Evolutionary conservation across 2,888 invertebrate species (phyloP).

Genomic region (Marronus borbonicus): DNA sequence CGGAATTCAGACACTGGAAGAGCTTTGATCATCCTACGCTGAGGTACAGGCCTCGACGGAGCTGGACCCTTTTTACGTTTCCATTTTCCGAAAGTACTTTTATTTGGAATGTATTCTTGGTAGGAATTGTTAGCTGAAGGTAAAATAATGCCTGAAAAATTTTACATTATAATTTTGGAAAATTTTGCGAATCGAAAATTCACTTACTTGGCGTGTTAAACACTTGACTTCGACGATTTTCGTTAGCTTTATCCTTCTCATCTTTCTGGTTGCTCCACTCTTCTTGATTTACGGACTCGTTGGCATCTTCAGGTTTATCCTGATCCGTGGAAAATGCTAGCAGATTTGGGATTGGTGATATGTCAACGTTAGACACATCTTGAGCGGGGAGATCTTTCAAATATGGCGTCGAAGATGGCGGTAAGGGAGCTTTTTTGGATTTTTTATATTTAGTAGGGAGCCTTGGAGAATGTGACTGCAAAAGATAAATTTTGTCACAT

Average conservation of each 20-base stretch:
- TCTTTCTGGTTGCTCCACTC: conserved; percentile 74
- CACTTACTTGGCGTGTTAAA: conserved; percentile 45
- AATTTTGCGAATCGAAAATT: background rate
- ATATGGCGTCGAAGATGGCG: conserved; percentile 70
- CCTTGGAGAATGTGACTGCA: conserved; percentile 66
- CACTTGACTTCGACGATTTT: conserved; percentile 71
- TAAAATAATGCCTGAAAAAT: conserved; percentile 17
- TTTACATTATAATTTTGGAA: too few relatives aligned
- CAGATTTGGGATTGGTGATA: conserved; percentile 14
- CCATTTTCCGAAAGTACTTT: conserved; percentile 80
- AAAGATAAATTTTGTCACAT: conserved; percentile 41
- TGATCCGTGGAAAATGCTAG: background rate
- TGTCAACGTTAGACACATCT: background rate
- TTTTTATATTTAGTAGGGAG: conserved; percentile 75
- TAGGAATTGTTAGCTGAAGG: conserved; percentile 25
- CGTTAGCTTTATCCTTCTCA: conserved; percentile 75
- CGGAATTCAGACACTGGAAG: conserved; percentile 77
- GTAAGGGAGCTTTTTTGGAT: conserved; percentile 79
- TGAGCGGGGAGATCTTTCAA: background rate
- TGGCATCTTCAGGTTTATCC: background rate
- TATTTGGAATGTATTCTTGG: conserved; percentile 69
- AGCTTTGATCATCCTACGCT: conserved; percentile 77
- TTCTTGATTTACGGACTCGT: conserved; percentile 58
- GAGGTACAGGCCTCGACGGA: conserved; percentile 83
- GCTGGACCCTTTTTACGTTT: conserved; percentile 87